A percentile compares a stretch with the other conserved stretches of the same genome.
These are phyloP conservation scores for Xylocopa sonorina DNA, from an alignment of 1,140 invertebrate genomes.

Conservation along the genomic window DNA sequence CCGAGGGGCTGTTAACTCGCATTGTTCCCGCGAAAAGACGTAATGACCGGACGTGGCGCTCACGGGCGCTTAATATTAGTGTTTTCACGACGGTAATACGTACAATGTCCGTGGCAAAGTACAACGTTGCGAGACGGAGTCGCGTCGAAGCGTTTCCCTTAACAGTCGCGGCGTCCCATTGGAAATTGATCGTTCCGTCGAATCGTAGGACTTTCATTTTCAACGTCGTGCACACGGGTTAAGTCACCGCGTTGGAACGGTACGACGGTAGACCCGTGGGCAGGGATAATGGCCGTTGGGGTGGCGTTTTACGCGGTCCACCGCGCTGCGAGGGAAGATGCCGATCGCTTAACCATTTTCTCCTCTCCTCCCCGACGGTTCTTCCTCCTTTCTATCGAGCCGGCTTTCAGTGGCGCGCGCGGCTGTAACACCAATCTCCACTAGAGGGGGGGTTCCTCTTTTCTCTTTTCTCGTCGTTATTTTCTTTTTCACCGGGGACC, in stretches of 20 bases:
- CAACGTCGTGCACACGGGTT: constrained; percentile 15
- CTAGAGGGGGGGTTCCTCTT: no score
- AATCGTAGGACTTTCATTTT: constrained; percentile 55
- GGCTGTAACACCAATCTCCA: constrained; percentile 57
- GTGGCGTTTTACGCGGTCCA: constrained; percentile 20
- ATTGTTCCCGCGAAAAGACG: constrained; percentile 18
- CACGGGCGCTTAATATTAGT: constrained; percentile 27
- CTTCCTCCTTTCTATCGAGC: background rate
- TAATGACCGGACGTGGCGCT: constrained; percentile 21
- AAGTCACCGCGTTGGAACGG: background rate
- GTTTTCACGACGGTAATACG: constrained; percentile 16
- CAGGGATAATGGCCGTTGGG: constrained; percentile 42
- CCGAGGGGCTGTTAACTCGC: constrained; percentile 6
- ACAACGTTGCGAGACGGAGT: background rate
- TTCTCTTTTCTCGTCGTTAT: no score
- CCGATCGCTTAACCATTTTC: constrained; percentile 50
- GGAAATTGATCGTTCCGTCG: constrained; percentile 46
- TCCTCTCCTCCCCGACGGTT: background rate
- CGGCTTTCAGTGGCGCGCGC: constrained; percentile 41
- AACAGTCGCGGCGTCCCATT: constrained; percentile 15
- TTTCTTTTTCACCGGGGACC: constrained; percentile 28
- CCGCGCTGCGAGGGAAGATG: constrained; percentile 46
- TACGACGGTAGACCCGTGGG: background rate
- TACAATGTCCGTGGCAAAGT: constrained; percentile 15
- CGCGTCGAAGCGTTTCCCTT: background rate